phyloP scores from a whole-genome alignment of 2,113 vertebrate species.

The Strigops habroptila region DNA sequence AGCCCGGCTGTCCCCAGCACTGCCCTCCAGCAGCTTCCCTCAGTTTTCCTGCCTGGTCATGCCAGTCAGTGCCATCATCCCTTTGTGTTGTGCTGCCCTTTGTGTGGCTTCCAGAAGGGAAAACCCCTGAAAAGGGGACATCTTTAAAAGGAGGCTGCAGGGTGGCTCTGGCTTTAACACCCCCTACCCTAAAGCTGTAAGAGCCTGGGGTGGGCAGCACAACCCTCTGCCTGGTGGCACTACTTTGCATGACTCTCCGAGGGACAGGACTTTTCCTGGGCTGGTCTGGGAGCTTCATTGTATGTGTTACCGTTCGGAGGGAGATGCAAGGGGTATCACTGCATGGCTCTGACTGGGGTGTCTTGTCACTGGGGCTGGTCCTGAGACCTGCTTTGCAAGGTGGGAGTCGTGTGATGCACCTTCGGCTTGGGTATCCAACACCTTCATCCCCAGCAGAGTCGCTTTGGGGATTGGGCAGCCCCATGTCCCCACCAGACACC shows the following conservation, averaged over 20 bases:
- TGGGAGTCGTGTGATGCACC: neutral
- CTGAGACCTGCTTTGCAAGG: neutral
- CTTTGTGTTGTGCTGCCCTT: slow-evolving; percentile 43
- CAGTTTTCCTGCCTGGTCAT: neutral
- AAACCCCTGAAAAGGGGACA: slow-evolving; percentile 19
- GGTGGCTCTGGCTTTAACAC: neutral
- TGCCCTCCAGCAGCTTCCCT: slow-evolving; percentile 48
- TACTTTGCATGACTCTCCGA: neutral
- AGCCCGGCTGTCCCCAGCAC: neutral
- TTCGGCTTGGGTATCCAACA: neutral
- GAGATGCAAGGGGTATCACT: neutral
- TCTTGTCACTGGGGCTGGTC: neutral
- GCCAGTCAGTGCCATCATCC: slow-evolving; percentile 14
- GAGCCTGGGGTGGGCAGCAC: neutral
- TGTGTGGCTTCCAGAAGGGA: slow-evolving; percentile 55
- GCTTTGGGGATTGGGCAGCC: neutral
- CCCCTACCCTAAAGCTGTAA: neutral
- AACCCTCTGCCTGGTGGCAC: neutral
- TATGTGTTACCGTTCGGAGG: neutral
- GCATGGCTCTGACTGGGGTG: neutral
- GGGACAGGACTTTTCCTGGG: neutral
- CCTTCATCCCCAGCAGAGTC: neutral
- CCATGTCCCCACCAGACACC: neutral
- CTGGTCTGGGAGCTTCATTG: neutral
- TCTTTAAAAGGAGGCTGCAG: slow-evolving; percentile 27